Evolutionary conservation across 2,888 invertebrate genomes (phyloP).

Genomic region (Stictocephala bisonia): DNA sequence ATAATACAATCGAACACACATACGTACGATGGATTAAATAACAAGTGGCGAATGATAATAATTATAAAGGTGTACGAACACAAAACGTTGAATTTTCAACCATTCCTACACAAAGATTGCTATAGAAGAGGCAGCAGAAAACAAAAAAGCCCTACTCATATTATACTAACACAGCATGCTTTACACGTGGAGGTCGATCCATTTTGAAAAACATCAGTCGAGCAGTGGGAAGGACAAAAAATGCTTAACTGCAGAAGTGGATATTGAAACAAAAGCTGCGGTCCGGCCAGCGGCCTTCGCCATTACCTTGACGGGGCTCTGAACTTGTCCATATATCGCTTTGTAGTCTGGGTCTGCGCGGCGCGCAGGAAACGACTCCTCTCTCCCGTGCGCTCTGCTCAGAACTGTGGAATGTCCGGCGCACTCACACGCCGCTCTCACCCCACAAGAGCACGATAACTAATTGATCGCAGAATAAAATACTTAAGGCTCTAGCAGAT

Average conservation of each 20-base stretch:
- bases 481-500: too few relatives aligned
- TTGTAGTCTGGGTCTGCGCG: constrained; percentile 43
- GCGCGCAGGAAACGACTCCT: constrained; percentile 24
- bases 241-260: constrained; percentile 32
- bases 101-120: too few relatives aligned
- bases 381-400: too few relatives aligned
- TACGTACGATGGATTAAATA: too few relatives aligned
- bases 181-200: constrained; percentile 13
- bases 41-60: too few relatives aligned
- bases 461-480: too few relatives aligned
- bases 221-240: constrained; percentile 33
- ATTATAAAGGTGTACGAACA: too few relatives aligned
- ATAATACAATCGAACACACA: too few relatives aligned
- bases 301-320: constrained; percentile 47
- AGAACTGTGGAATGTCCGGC: constrained; percentile 56
- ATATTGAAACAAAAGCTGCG: constrained; percentile 37
- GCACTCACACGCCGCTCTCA: constrained; percentile 45
- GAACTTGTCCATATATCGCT: constrained; percentile 48
- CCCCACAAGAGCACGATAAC: neutral
- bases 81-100: too few relatives aligned
- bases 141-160: too few relatives aligned
- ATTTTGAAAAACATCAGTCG: constrained; percentile 27
- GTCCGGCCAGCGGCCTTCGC: constrained; percentile 27
- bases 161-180: constrained; percentile 37
- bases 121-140: neutral